Conservation (phyloP, 92 coral and sea anemone genomes). For the Hydrozoanthus gracilis region DNA sequence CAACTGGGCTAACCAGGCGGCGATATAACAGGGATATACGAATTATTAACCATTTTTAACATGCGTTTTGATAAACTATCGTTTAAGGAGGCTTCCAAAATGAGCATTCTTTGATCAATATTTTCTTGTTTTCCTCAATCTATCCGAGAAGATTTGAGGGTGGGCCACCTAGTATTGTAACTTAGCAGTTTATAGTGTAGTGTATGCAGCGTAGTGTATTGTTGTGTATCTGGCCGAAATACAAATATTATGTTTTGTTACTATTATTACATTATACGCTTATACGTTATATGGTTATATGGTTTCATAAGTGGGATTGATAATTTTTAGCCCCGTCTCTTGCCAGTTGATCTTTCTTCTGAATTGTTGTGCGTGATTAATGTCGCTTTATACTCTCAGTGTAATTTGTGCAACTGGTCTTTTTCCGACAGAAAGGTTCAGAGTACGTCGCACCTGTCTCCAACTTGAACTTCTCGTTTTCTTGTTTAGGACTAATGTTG, state of each 20-base stretch:
- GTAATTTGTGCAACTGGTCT: not conserved
- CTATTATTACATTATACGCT: no score
- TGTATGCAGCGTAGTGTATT: not conserved
- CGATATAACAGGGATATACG: no score
- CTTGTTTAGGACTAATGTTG: not conserved
- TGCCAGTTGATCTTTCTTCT: not conserved
- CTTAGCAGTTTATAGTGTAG: not conserved
- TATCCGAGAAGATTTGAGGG: no score
- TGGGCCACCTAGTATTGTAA: no score
- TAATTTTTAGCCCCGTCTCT: not conserved
- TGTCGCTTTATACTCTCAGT: not conserved
- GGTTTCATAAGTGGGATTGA: not conserved
- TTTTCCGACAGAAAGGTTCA: not conserved
- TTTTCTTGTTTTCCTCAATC: no score
- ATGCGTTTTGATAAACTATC: no score
- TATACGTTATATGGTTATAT: no score
- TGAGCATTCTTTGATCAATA: no score
- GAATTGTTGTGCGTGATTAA: not conserved
- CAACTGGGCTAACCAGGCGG: no score
- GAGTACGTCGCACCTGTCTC: not conserved
- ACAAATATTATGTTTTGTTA: not conserved
- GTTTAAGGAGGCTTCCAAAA: no score
- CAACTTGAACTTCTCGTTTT: not conserved
- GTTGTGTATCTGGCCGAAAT: not conserved
- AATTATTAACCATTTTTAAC: no score